These are phyloP conservation scores for Umimayanthus kanabou DNA, from an alignment of 92 coral and sea anemone species.

Conservation along the genomic window DNA sequence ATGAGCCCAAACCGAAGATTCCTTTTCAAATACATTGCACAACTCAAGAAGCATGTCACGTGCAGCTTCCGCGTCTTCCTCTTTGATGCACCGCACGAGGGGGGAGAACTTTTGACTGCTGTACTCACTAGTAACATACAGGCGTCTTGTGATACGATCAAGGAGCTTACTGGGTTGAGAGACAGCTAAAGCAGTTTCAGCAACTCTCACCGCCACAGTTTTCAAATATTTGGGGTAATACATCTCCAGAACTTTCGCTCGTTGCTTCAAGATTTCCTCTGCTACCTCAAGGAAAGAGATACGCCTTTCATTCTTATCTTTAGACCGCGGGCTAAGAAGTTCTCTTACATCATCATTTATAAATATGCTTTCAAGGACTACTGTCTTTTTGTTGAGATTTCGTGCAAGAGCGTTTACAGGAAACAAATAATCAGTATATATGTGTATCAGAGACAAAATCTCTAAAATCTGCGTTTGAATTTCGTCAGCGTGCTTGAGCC, in stretches of 20 bases:
- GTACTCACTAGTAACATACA: conserved; percentile 83
- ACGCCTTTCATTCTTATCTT: conserved; percentile 61
- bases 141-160: conserved; percentile 74
- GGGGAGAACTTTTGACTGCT: conserved; percentile 81
- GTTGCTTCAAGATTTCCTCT: conserved; percentile 69
- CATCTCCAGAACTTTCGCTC: conserved; percentile 34
- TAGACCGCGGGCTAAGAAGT: conserved; percentile 64
- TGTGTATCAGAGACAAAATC: conserved; percentile 69
- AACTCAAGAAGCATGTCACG: conserved; percentile 69
- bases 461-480: conserved; percentile 61
- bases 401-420: conserved; percentile 71
- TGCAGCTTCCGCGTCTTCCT: conserved; percentile 52
- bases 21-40: conserved; percentile 58
- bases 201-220: conserved; percentile 69
- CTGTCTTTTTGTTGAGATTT: conserved; percentile 49
- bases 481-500: conserved; percentile 63
- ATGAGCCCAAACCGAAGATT: conserved; percentile 76
- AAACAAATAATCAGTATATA: conserved; percentile 64
- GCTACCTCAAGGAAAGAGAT: conserved; percentile 85
- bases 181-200: conserved; percentile 62
- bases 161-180: conserved; percentile 60
- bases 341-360: conserved; percentile 65
- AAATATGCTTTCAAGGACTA: conserved; percentile 63
- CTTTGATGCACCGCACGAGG: conserved; percentile 67
- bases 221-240: conserved; percentile 46